Base-by-base conservation (phyloP, 2,888 invertebrate genomes). In the Hermaeophaga mercurialis region DNA sequence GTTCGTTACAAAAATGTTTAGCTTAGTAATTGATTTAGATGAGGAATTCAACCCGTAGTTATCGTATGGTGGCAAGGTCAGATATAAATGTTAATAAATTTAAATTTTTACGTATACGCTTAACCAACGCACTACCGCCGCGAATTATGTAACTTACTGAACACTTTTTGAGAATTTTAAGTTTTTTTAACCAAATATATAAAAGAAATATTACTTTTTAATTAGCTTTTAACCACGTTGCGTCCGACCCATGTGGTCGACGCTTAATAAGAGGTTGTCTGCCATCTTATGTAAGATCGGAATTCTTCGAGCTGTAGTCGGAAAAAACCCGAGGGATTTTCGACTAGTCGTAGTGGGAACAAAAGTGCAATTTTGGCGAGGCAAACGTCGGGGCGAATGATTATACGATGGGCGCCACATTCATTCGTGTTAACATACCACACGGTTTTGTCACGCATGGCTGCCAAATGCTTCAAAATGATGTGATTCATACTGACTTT, bases 181-280 rank as follows among this genome's bases (percentile, higher is more conserved):
- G 61, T 58, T 56, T 61, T n/a, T n/a, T 59, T 15, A 19, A 2
- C 22, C 38, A 48, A 49, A n/a, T n/a, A n/a, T n/a, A n/a, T 6
- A 47, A 54, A 61, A 60, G 61, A 59, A 56, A 55, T 53, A 36
- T 39, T 54, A 45, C 57, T 62, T 56, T 41, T 46, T 15, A n/a
- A n/a, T n/a, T 43, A 54, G 56, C 59, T 9, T 59, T 67, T 64
- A 68, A 74, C 71, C 73, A 76, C 76, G 75, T 75, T 74, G 78
- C 77, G 77, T 74, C 71, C 78, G 78, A 78, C 77, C 78, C 77
- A 78, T 78, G 78, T 74, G 78, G 78, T 73, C 78, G 77, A 74
- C 78, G 76, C 78, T 72, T 69, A 76, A 72, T 75, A 72, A 70
- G 71, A 73, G 70, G 66, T 63, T 48, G 70, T 64, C 73, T 70